Evolutionary conservation across 2,113 vertebrate species (phyloP).

Genomic region (Cariama cristata): DNA sequence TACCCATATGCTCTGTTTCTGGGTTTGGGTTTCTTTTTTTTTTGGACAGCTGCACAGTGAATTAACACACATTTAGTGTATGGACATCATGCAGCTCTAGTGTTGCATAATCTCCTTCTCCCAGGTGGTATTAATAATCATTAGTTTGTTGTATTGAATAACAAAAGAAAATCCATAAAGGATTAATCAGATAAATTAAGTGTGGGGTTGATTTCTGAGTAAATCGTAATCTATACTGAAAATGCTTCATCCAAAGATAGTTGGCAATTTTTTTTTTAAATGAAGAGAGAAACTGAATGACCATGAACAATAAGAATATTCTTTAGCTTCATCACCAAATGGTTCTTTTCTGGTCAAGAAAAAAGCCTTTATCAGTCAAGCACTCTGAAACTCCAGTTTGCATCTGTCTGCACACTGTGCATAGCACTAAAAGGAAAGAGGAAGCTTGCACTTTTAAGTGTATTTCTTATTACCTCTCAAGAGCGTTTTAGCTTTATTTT

Average conservation of each 20-base stretch:
- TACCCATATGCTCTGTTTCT: neutral
- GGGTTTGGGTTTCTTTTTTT: neutral
- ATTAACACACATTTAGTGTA: neutral
- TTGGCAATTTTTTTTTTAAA: neutral
- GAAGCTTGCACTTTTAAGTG: neutral
- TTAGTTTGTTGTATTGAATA: constrained; percentile 47
- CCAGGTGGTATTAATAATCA: constrained; percentile 45
- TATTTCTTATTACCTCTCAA: constrained; percentile 24
- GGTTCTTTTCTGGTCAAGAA: neutral
- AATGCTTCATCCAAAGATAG: constrained; percentile 63
- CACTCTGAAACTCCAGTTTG: neutral
- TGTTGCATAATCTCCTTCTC: constrained; percentile 42
- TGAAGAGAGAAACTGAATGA: constrained; percentile 45
- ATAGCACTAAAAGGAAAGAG: neutral
- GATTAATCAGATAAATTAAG: constrained; percentile 58
- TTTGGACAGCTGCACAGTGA: neutral
- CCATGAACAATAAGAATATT: neutral
- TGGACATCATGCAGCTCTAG: neutral
- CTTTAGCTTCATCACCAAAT: constrained; percentile 22
- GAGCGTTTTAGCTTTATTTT: constrained; percentile 27
- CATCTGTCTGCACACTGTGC: neutral
- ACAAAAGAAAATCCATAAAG: constrained; percentile 56
- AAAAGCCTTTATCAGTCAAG: neutral
- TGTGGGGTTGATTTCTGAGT: constrained; percentile 36
- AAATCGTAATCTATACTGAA: constrained; percentile 60